These are phyloP conservation scores for Dryococelus australis DNA, from an alignment of 2,888 invertebrate species.

Conservation along the genomic window DNA sequence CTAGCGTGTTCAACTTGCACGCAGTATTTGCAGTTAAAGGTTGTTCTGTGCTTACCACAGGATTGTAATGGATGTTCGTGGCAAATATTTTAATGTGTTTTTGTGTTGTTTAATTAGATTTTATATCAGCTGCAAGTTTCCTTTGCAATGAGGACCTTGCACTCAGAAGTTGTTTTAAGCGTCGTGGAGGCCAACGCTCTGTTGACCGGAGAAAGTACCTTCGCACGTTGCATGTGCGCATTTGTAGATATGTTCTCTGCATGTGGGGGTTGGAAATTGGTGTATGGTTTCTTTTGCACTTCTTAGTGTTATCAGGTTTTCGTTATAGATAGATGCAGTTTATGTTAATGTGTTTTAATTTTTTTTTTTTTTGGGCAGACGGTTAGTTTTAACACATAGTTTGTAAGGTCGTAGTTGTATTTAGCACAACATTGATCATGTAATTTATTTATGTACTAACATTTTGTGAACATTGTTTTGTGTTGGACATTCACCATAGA, in stretches of 20 bases:
- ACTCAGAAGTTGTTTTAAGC: neutral
- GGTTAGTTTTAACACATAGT: constrained; percentile 45
- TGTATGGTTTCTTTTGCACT: constrained; percentile 44
- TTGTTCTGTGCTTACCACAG: neutral
- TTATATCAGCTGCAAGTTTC: neutral
- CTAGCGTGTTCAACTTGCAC: constrained; percentile 19
- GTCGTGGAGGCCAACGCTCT: constrained; percentile 24
- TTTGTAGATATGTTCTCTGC: constrained; percentile 41
- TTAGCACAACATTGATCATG: constrained; percentile 38
- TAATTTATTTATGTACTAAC: constrained; percentile 41
- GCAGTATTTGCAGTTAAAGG: neutral
- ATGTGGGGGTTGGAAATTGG: constrained; percentile 46
- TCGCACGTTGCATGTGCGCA: constrained; percentile 31
- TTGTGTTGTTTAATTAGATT: constrained; percentile 6
- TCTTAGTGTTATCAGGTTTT: constrained; percentile 41
- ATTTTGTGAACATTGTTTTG: constrained; percentile 31
- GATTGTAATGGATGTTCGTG: neutral
- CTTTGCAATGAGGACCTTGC: neutral
- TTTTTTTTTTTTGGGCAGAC: constrained; percentile 44
- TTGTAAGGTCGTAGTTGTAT: constrained; percentile 41
- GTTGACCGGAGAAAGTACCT: constrained; percentile 41
- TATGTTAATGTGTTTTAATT: constrained; percentile 40
- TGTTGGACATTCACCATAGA: constrained; percentile 34
- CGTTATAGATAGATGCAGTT: constrained; percentile 38
- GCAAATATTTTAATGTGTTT: neutral